These are phyloP conservation scores for Parapsyche elsis DNA, from an alignment of 1,140 invertebrate species.

Conservation along the genomic window DNA sequence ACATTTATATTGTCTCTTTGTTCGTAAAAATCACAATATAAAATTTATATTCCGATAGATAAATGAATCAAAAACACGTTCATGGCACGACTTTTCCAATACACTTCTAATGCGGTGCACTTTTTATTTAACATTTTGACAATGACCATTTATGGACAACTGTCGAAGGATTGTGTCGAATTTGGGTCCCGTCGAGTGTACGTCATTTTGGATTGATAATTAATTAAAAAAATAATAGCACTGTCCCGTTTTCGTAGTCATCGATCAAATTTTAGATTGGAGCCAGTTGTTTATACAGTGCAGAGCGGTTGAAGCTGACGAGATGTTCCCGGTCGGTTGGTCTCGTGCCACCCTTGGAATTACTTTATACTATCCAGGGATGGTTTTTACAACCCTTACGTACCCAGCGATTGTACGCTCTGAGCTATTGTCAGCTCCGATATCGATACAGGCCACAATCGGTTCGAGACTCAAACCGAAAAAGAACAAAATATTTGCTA, in stretches of 20 bases:
- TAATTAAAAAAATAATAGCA: background rate
- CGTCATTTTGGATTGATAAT: background rate
- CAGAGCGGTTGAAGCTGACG: conserved; percentile 32
- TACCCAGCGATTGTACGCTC: conserved; percentile 14
- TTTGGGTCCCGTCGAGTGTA: background rate
- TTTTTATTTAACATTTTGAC: background rate
- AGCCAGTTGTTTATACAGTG: conserved; percentile 35
- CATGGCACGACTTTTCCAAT: background rate
- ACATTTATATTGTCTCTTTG: background rate
- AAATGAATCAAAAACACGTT: conserved; percentile 1
- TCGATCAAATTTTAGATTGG: conserved; percentile 24
- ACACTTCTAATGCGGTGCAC: background rate
- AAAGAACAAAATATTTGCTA: background rate
- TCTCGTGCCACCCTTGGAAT: conserved; percentile 8
- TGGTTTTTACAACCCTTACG: conserved; percentile 32
- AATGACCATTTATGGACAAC: background rate
- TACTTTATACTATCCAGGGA: conserved; percentile 32
- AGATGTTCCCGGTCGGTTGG: conserved; percentile 18
- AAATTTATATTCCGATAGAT: background rate
- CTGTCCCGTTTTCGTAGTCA: conserved; percentile 14
- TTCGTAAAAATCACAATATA: background rate
- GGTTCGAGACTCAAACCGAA: background rate
- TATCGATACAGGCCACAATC: conserved; percentile 1
- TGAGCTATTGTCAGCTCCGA: conserved; percentile 13
- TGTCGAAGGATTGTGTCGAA: background rate